Evolutionary conservation across 1,140 invertebrate genomes (phyloP), one percentile per base, ranked within the genome.

Genomic region (Zaprionus taronus): DNA sequence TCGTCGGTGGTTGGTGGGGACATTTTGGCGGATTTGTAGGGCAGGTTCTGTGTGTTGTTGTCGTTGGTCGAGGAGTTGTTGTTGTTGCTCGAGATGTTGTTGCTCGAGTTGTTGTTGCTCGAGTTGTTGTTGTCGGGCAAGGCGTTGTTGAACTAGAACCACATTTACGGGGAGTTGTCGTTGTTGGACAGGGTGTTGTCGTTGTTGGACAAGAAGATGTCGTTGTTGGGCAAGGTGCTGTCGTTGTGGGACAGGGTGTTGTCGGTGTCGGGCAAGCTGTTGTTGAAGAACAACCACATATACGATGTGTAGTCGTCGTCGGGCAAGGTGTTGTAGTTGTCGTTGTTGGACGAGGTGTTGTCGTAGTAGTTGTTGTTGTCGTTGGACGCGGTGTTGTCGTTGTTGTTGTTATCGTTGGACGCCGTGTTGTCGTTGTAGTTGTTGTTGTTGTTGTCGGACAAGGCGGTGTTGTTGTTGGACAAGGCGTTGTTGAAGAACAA

Each of bases 131-230:
- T 12, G 20, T 53, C 4, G 49, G 44, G 20, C n/a, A 49, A 5
- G 44, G 7, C 11, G 61, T 49, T 31, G 44, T 49, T 20, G 60
- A n/a, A 2, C 15, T 7, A 26, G 15, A 34, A 17, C 24, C 28
- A 17, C 55, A 57, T 57, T 57, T 57, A 1, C 9, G 55, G 7
- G 51, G 22, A 0, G 55, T 57, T 34, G 60, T 49, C 31, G 41
- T 51, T n/a, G 62, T 60, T 20, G 31, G 17, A 34, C 44, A 68
- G 2, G 38, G 34, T 51, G 26, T 49, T 20, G 31, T 38, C 14
- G 57, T 60, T 38, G 62, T 64, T 26, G 28, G 17, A 34, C 41
- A 68, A 4, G 38, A 24, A 0, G 38, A 38, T 20, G 65, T 47
- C 2, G 28, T 22, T 2, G 62, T 53, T 7, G 28, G n/a, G 0